A percentile compares a stretch with the other conserved stretches of the same genome.
phyloP scores from a whole-genome alignment of 2,888 invertebrate genomes.

The Coenonympha arcania region DNA sequence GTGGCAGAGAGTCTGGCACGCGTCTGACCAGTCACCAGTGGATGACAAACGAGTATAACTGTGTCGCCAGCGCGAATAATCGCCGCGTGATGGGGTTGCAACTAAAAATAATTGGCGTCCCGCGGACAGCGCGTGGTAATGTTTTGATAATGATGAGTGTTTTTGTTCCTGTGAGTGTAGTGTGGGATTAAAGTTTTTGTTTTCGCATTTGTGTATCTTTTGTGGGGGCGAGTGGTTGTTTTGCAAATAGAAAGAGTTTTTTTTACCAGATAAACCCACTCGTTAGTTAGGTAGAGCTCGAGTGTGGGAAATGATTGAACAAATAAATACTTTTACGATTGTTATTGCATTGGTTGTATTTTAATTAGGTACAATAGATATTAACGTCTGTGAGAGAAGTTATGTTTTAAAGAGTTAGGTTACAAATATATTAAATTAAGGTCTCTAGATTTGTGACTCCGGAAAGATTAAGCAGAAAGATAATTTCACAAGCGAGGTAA shows the following conservation, averaged over 20 bases:
- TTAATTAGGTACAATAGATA: background rate
- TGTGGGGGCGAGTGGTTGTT: slow-evolving; percentile 37
- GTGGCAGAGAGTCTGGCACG: slow-evolving; percentile 40
- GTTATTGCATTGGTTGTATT: background rate
- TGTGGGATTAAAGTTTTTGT: slow-evolving; percentile 54
- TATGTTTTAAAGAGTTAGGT: too few relatives aligned
- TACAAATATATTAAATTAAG: too few relatives aligned
- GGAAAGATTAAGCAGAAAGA: too few relatives aligned
- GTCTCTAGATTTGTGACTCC: too few relatives aligned
- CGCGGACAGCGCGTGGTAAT: slow-evolving; percentile 61
- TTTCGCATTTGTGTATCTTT: slow-evolving; percentile 54
- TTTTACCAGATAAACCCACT: slow-evolving; percentile 16
- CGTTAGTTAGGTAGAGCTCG: background rate
- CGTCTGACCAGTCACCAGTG: slow-evolving; percentile 42
- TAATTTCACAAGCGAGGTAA: too few relatives aligned
- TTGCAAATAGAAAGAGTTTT: slow-evolving; percentile 38
- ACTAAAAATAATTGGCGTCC: slow-evolving; percentile 70
- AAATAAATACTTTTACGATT: background rate
- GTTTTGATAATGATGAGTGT: slow-evolving; percentile 69
- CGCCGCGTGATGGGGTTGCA: slow-evolving; percentile 62
- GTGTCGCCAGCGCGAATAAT: slow-evolving; percentile 59
- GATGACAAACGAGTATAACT: slow-evolving; percentile 53
- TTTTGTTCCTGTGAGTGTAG: slow-evolving; percentile 41
- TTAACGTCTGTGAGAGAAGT: background rate
- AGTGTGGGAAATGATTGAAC: slow-evolving; percentile 3